A percentile compares a stretch with the other conserved stretches of the same genome.
Evolutionary conservation across 2,888 invertebrate species (phyloP).

Genomic region (Rhagonycha lutea): DNA sequence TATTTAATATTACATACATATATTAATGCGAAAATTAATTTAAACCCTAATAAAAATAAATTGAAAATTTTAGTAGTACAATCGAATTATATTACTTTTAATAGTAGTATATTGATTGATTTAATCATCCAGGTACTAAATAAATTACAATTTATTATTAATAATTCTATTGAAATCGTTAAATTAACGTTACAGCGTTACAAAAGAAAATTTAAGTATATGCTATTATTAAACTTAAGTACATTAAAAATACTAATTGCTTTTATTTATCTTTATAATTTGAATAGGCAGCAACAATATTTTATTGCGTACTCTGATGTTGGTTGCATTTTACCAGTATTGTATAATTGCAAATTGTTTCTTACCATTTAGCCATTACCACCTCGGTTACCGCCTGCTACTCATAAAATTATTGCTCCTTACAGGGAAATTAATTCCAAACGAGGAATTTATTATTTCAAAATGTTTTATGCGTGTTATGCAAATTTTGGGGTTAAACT

Average conservation of each 20-base stretch:
- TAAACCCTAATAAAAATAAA: slow-evolving; percentile 13
- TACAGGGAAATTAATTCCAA: neutral
- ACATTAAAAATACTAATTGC: slow-evolving; percentile 13
- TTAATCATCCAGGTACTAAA: slow-evolving; percentile 16
- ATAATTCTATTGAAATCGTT: slow-evolving; percentile 15
- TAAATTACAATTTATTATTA: slow-evolving; percentile 4
- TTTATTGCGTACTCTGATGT: slow-evolving; percentile 7
- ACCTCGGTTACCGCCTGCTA: too few species aligned
- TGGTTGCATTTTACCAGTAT: neutral
- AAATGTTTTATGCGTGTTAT: neutral
- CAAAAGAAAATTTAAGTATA: slow-evolving; percentile 16
- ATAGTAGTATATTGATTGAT: slow-evolving; percentile 10
- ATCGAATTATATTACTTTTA: slow-evolving; percentile 21
- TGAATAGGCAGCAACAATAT: slow-evolving; percentile 9
- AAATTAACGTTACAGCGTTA: slow-evolving; percentile 1
- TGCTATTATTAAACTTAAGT: slow-evolving; percentile 1
- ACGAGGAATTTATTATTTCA: neutral
- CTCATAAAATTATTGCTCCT: neutral
- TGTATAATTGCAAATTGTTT: slow-evolving; percentile 8
- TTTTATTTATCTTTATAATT: slow-evolving; percentile 27
- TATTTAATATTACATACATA: slow-evolving; percentile 11
- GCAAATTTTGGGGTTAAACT: slow-evolving; percentile 19
- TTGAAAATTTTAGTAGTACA: slow-evolving; percentile 5
- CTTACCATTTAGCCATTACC: neutral
- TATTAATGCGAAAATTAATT: slow-evolving; percentile 21